phyloP scores from a whole-genome alignment of 2,113 vertebrate species.

The Seriola quinqueradiata region DNA sequence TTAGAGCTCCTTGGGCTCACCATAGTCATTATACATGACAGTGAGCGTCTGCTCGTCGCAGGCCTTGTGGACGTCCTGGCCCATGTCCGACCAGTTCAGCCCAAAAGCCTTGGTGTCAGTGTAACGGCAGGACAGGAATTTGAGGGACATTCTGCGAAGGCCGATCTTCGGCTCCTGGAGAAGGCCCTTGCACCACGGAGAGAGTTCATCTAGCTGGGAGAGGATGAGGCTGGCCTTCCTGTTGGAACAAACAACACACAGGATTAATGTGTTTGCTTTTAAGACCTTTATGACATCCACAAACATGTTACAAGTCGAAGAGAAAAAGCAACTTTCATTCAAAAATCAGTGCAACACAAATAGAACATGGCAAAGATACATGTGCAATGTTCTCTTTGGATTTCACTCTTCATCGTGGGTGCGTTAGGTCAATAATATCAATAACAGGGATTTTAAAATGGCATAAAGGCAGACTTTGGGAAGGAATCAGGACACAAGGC shows the following conservation, averaged over 20 bases:
- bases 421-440: background rate
- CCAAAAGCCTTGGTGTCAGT: conserved; percentile 95
- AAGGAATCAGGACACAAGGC: background rate
- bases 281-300: background rate
- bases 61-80: conserved; percentile 93
- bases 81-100: conserved; percentile 93
- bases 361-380: background rate
- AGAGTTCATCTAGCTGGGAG: conserved; percentile 93
- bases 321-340: background rate
- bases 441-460: background rate
- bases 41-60: conserved; percentile 95
- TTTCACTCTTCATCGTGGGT: background rate
- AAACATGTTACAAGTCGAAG: background rate
- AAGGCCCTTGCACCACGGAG: conserved; percentile 93
- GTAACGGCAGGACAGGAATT: conserved; percentile 96
- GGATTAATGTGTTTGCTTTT: background rate
- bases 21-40: conserved; percentile 96
- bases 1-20: conserved; percentile 94
- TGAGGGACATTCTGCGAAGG: conserved; percentile 90
- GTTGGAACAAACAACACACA: conserved; percentile 25
- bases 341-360: background rate
- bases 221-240: conserved; percentile 98
- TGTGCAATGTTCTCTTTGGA: background rate
- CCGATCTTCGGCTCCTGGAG: conserved; percentile 95
- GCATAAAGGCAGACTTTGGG: background rate